These are phyloP conservation scores for Mya arenaria DNA, from an alignment of 1,140 invertebrate genomes.

Conservation along the genomic window DNA sequence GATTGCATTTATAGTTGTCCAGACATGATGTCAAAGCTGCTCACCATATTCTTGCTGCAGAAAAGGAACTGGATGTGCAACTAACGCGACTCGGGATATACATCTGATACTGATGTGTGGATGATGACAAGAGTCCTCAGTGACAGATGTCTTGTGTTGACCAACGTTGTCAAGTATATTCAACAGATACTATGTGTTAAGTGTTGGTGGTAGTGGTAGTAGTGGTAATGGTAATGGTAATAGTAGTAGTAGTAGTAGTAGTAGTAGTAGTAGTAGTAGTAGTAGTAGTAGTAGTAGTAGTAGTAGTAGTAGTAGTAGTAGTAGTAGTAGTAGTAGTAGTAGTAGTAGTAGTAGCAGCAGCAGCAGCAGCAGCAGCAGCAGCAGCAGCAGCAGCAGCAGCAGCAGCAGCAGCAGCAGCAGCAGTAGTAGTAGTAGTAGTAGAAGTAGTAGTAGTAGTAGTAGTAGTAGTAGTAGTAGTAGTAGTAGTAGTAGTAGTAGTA, in stretches of 20 bases:
- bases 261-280: not conserved
- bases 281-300: not conserved
- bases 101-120: too few relatives aligned
- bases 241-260: not conserved
- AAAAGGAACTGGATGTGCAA: too few relatives aligned
- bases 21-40: too few relatives aligned
- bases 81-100: too few relatives aligned
- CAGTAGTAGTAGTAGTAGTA: not conserved
- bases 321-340: not conserved
- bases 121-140: too few relatives aligned
- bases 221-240: not conserved
- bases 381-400: not conserved
- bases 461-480: conserved; percentile 55
- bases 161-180: too few relatives aligned
- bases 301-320: not conserved
- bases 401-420: not conserved
- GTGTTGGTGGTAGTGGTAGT: not conserved
- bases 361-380: not conserved
- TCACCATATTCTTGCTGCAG: too few relatives aligned
- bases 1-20: too few relatives aligned
- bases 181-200: too few relatives aligned
- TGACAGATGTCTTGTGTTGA: too few relatives aligned
- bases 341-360: not conserved
- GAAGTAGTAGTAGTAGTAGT: not conserved
- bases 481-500: conserved; percentile 51